Conservation (phyloP, 2,888 invertebrate species). For the Sarcophaga variegata region DNA sequence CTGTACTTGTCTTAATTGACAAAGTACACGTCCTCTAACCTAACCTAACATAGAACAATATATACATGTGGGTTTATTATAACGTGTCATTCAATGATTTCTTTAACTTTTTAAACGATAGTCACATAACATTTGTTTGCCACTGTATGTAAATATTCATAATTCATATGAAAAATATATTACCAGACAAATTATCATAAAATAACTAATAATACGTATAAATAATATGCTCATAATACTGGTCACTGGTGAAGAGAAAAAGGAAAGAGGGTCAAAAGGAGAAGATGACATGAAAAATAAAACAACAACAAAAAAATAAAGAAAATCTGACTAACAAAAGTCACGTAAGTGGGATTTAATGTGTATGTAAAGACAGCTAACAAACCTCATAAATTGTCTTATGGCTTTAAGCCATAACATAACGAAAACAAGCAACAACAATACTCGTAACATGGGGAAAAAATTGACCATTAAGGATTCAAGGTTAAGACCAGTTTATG, state of each 20-base stretch:
- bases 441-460: neutral
- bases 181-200: conserved; percentile 40
- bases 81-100: no score
- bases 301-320: neutral
- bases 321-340: conserved; percentile 26
- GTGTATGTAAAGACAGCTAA: neutral
- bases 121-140: no score
- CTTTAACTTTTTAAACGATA: no score
- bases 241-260: neutral
- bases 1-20: no score
- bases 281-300: neutral
- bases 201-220: conserved; percentile 44
- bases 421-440: conserved; percentile 1
- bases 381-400: conserved; percentile 14
- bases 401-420: neutral
- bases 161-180: neutral
- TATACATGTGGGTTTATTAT: no score
- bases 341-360: conserved; percentile 25
- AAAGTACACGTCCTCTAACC: no score
- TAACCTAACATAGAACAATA: no score
- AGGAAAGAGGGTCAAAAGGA: neutral
- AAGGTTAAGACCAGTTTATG: neutral
- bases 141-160: neutral
- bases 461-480: neutral
- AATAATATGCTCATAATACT: neutral